phyloP scores from a whole-genome alignment of 2,113 vertebrate species.

The Cebus imitator region DNA sequence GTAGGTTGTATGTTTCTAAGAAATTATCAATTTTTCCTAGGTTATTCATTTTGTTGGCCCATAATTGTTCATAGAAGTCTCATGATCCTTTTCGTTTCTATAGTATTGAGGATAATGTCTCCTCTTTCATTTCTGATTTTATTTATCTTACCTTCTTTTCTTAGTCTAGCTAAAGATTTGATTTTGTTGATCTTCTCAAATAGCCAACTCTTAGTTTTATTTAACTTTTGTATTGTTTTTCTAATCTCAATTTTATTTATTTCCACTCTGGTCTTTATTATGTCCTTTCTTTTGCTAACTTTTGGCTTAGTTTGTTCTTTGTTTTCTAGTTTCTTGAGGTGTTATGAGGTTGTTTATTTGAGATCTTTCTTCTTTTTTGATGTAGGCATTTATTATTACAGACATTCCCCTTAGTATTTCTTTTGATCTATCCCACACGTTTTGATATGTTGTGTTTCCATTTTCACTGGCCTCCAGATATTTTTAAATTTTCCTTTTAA shows the following conservation, averaged over 20 bases:
- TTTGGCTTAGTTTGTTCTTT: background rate
- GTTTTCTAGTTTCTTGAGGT: background rate
- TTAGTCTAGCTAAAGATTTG: background rate
- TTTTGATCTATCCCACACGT: background rate
- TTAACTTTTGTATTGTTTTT: background rate
- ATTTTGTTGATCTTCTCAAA: background rate
- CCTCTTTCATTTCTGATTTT: background rate
- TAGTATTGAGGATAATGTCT: background rate
- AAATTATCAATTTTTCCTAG: background rate
- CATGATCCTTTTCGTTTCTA: background rate
- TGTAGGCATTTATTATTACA: background rate
- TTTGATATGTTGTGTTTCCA: background rate
- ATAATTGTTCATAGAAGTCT: background rate
- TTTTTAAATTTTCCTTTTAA: background rate
- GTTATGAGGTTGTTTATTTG: background rate
- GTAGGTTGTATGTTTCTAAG: background rate
- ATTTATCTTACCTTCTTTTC: background rate
- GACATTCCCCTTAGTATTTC: background rate
- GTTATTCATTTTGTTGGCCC: background rate
- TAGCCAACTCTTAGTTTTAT: background rate
- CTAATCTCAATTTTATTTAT: background rate
- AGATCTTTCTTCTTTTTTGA: background rate
- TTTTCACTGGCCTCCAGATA: background rate
- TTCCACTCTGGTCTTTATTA: background rate
- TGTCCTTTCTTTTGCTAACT: background rate